Evolutionary conservation across 2,797 vertebrate genomes (phyloP).

Genomic region (Denticeps clupeoides): DNA sequence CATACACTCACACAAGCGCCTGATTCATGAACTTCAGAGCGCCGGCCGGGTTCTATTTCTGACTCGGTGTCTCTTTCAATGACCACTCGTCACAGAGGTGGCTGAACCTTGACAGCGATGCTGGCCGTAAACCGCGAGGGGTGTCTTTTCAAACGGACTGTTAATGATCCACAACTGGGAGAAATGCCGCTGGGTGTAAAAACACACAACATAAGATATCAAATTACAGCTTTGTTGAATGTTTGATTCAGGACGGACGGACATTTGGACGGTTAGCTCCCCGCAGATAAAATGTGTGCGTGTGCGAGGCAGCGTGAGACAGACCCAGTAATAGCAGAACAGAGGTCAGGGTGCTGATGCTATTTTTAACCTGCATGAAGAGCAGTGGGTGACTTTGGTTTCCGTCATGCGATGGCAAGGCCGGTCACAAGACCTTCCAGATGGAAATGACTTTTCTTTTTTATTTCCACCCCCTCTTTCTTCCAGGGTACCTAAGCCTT

Average conservation of each 20-base stretch:
- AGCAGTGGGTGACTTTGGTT: constrained; percentile 5
- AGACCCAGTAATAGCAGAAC: neutral
- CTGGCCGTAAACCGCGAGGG: too few species aligned
- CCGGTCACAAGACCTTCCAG: constrained; percentile 9
- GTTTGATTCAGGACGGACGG: neutral
- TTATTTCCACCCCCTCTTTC: neutral
- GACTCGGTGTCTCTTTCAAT: too few species aligned
- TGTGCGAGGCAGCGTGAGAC: neutral
- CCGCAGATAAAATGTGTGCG: neutral
- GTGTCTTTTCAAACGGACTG: too few species aligned
- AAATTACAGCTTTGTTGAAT: constrained; percentile 6
- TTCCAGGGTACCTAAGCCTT: neutral
- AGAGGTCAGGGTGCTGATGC: neutral
- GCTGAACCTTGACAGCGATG: too few species aligned
- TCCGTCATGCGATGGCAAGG: constrained; percentile 5
- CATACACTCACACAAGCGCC: too few species aligned
- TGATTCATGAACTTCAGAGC: too few species aligned
- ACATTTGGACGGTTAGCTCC: neutral
- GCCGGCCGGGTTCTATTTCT: too few species aligned
- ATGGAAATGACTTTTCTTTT: neutral
- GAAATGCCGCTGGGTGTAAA: constrained; percentile 1
- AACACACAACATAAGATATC: constrained; percentile 4
- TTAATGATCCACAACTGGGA: too few species aligned
- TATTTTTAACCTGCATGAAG: constrained; percentile 8
- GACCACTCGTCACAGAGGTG: too few species aligned